Evolutionary conservation across 2,113 vertebrate species (phyloP).

Genomic region (Entelurus aequoreus): DNA sequence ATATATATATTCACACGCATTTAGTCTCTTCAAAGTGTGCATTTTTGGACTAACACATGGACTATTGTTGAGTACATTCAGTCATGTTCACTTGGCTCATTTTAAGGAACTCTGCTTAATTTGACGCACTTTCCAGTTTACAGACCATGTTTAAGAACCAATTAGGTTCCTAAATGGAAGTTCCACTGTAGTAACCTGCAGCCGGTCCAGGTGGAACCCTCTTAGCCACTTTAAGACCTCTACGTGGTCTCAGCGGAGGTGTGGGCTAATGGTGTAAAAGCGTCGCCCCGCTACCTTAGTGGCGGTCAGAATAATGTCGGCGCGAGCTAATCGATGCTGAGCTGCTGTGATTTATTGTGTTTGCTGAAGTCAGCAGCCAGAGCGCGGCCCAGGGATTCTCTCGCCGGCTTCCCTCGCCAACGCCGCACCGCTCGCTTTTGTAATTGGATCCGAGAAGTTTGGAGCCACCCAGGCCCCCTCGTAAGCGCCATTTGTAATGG

Average conservation of each 20-base stretch:
- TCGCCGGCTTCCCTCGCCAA: too few relatives aligned
- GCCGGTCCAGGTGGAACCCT: not conserved
- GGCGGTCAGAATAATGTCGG: not conserved
- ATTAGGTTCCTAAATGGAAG: too few relatives aligned
- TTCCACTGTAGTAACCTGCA: too few relatives aligned
- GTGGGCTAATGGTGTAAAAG: not conserved
- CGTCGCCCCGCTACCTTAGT: not conserved
- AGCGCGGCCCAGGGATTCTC: not conserved
- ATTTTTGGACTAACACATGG: too few relatives aligned
- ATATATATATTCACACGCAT: too few relatives aligned
- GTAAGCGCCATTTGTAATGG: constrained; percentile 5
- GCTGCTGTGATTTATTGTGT: constrained; percentile 5
- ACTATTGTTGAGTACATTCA: too few relatives aligned
- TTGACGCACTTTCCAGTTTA: too few relatives aligned
- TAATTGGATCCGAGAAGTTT: constrained; percentile 3
- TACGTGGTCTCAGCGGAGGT: not conserved
- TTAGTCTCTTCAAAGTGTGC: too few relatives aligned
- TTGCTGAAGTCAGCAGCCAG: constrained; percentile 2
- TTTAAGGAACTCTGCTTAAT: too few relatives aligned
- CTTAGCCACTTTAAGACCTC: not conserved
- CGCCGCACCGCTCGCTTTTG: not conserved
- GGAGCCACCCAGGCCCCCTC: not conserved
- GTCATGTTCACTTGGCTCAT: too few relatives aligned
- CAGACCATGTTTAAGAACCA: too few relatives aligned
- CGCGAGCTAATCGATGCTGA: constrained; percentile 11